Evolutionary conservation across 2,113 vertebrate species (phyloP).

Genomic region (Notarius quadriscutis): DNA sequence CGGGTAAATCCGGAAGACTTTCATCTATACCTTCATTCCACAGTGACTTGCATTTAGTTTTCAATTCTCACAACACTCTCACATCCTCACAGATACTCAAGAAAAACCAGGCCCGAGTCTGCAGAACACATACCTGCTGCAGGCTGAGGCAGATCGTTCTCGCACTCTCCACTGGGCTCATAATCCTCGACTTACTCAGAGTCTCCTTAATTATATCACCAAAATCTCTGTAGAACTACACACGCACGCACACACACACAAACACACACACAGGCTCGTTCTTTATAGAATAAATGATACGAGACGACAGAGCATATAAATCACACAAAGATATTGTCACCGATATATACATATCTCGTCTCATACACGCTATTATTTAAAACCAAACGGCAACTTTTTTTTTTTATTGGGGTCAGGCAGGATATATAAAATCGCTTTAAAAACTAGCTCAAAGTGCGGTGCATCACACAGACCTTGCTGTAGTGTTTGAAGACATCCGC

Average conservation of each 20-base stretch:
- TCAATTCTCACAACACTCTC: background rate
- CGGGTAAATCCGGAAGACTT: too few species aligned
- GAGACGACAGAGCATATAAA: background rate
- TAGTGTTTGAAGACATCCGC: conserved; percentile 85
- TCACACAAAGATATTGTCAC: too few species aligned
- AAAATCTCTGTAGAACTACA: conserved; percentile 82
- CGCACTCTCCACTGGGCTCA: conserved; percentile 78
- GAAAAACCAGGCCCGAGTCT: background rate
- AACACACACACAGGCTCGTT: background rate
- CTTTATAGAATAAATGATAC: background rate
- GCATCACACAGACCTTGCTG: conserved; percentile 74
- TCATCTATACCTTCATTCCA: background rate
- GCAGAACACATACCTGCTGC: conserved; percentile 78
- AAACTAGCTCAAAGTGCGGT: background rate
- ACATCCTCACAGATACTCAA: background rate
- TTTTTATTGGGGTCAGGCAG: too few species aligned
- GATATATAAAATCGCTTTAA: too few species aligned
- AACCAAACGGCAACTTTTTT: too few species aligned
- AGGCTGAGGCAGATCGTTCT: conserved; percentile 80
- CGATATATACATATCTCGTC: too few species aligned
- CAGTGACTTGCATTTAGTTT: background rate
- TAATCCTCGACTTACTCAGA: conserved; percentile 75
- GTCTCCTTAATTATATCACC: conserved; percentile 91
- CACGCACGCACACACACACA: conserved; percentile 18
- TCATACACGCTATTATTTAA: too few species aligned